Evolutionary conservation across 2,113 vertebrate species (phyloP).

Genomic region (Pollimyrus isidori): DNA sequence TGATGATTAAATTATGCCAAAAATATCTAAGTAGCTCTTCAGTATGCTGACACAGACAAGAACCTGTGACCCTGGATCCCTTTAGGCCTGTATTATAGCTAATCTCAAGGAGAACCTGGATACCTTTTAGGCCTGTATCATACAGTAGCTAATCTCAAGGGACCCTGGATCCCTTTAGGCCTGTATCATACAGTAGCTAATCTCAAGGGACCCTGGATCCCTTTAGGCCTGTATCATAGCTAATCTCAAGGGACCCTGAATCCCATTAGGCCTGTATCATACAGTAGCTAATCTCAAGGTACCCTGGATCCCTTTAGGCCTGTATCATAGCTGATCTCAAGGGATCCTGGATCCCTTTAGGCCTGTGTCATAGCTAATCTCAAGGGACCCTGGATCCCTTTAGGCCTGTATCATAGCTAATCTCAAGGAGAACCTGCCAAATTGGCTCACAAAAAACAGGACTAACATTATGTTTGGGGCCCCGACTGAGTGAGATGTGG

Average conservation of each 20-base stretch:
- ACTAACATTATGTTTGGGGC: neutral
- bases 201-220: too few relatives aligned
- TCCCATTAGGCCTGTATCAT: neutral
- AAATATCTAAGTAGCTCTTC: neutral
- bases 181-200: too few relatives aligned
- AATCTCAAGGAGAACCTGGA: neutral
- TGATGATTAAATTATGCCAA: conserved; percentile 1
- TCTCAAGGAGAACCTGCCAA: neutral
- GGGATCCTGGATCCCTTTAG: neutral
- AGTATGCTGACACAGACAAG: neutral
- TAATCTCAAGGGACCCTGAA: neutral
- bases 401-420: neutral
- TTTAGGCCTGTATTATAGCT: neutral
- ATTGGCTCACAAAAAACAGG: neutral
- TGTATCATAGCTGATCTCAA: too few relatives aligned
- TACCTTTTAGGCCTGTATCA: too few relatives aligned
- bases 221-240: neutral
- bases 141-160: too few relatives aligned
- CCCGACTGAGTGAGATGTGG: neutral
- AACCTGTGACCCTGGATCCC: neutral
- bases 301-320: too few relatives aligned
- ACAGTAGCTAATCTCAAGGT: neutral
- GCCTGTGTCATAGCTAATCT: neutral
- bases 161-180: too few relatives aligned
- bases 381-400: neutral